A percentile compares a stretch with the other conserved stretches of the same genome.
phyloP scores from a whole-genome alignment of 2,888 invertebrate genomes.

The Microctonus aethiopoides region DNA sequence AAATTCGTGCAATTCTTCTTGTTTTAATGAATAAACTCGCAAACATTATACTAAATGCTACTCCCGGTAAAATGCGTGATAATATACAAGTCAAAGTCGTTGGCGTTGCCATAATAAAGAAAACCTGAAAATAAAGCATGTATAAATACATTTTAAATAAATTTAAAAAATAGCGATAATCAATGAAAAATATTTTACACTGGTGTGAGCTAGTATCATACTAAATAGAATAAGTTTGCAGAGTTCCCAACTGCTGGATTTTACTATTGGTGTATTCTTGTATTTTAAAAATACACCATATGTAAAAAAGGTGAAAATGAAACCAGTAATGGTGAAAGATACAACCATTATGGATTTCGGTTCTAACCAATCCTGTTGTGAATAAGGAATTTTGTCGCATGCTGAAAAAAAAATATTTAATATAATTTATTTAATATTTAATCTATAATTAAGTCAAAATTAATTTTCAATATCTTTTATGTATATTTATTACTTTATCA shows the following conservation, averaged over 20 bases:
- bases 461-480: no score
- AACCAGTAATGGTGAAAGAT: conserved; percentile 73
- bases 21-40: conserved; percentile 81
- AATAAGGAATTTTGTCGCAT: conserved; percentile 73
- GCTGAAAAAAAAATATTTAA: conserved; percentile 54
- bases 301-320: conserved; percentile 73
- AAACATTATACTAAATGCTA: conserved; percentile 80
- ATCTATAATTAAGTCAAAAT: no score
- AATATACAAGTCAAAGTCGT: conserved; percentile 71
- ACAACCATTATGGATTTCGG: conserved; percentile 74
- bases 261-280: conserved; percentile 83
- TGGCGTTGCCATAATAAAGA: conserved; percentile 76
- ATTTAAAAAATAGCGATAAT: not conserved
- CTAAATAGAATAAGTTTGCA: conserved; percentile 79
- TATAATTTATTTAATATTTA: no score
- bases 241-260: conserved; percentile 74
- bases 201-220: conserved; percentile 56
- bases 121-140: conserved; percentile 56
- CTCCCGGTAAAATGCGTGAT: conserved; percentile 72
- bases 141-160: not conserved
- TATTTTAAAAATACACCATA: conserved; percentile 74
- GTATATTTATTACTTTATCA: no score
- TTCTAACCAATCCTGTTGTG: conserved; percentile 74
- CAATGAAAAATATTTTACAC: conserved; percentile 44
- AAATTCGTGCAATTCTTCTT: conserved; percentile 80